Base-by-base conservation (phyloP, 2,888 invertebrate genomes). In the Cistogaster globosa region DNA sequence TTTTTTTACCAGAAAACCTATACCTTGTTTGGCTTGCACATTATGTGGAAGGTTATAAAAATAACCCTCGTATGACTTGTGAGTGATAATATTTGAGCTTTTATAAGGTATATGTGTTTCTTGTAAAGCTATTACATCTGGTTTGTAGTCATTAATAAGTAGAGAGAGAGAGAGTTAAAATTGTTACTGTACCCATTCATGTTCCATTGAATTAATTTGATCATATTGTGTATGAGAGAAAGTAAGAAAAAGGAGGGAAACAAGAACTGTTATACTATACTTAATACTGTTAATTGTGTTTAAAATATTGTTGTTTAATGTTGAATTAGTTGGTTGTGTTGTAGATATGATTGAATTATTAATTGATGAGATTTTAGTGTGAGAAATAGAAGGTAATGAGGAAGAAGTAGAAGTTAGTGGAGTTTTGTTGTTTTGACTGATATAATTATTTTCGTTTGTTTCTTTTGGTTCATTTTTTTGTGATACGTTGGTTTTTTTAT, bases 1-100 rank as follows among this genome's bases (percentile, higher is more conserved):
- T 80, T 80, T 71, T n/a, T 79, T 63, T 14, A 79, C 32, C 32
- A 79, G 65, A 79, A 18, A 36, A 11, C 57, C 79, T 32, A 72
- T 48, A 14, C 72, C 65, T 55, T 79, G 65, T 45, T 65, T 71
- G 38, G 38, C 38, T 1, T 38, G 14, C 11, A 8, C 18, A 18
- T 38, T 62, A 9, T 51, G 20, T 1, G 45, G 22, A 22, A 51
- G 51, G n/a, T 77, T 77, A 26, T 68, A 60, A 20, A 62, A 71
- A 22, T 76, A 69, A 18, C 62, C 63, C 7, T 42, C 42, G 18
- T 22, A 22, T 48, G 45, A 45, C 32, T 60, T 77, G 7, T 68
- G 67, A 0, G 68, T 58, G 8, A 55, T n/a, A 14, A 26, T 7
- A 18, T 48, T 51, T 22, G 60, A n/a, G 11, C 68, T 68, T 18